Evolutionary conservation across 2,888 invertebrate species (phyloP).

Genomic region (Oscheius sp.): DNA sequence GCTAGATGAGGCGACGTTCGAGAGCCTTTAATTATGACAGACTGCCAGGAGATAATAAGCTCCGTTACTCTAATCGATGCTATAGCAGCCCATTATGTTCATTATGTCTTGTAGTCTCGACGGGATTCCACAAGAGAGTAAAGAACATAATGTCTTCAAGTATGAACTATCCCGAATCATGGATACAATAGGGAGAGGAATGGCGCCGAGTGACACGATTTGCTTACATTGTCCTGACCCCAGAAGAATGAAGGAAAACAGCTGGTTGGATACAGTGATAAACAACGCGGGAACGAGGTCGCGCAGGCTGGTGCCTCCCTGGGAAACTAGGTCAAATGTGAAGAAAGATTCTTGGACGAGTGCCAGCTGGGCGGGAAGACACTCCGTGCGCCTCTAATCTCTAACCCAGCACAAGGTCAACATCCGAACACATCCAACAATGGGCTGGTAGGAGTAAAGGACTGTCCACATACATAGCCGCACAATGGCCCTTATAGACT

Average conservation of each 20-base stretch:
- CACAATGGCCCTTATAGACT: not conserved
- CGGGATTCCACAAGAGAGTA: not conserved
- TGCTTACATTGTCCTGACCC: conserved; percentile 26
- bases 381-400: conserved; percentile 34
- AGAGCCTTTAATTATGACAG: conserved; percentile 22
- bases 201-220: conserved; percentile 24
- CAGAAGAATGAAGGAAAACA: conserved; percentile 17
- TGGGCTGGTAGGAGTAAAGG: conserved; percentile 19
- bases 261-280: conserved; percentile 31
- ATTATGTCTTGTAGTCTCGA: not conserved
- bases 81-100: not conserved
- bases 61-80: not conserved
- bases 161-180: not conserved
- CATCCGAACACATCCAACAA: conserved; percentile 30
- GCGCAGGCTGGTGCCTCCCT: conserved; percentile 6
- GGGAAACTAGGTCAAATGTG: conserved; percentile 16
- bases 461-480: not conserved
- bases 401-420: conserved; percentile 34
- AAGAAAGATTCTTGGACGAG: conserved; percentile 19
- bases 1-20: no score
- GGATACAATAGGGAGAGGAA: not conserved
- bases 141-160: not conserved
- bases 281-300: conserved; percentile 13
- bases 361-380: conserved; percentile 38
- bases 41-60: conserved; percentile 2